Evolutionary conservation across 2,797 vertebrate species (phyloP), one percentile per base, ranked within the genome.

Genomic region (Melanotaenia parkinsoni): DNA sequence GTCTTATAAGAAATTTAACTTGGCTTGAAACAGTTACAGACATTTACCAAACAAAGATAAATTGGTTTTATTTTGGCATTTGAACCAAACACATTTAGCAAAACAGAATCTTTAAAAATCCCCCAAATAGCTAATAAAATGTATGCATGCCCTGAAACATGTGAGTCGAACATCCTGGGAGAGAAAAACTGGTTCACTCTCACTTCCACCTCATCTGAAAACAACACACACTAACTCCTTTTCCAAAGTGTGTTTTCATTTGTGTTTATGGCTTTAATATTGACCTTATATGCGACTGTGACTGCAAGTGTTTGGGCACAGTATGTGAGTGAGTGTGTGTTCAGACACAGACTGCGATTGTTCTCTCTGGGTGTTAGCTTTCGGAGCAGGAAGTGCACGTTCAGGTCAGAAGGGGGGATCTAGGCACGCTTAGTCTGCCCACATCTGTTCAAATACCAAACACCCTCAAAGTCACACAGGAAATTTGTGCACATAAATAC

Each of bases 401-500:
- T 86, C 62, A 54, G 94, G 93, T 94, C 93, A 93, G 75, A 54
- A 77, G 5, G 84, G 88, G 91, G 90, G 82, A 80, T 83, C 88
- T 64, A 83, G 87, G 86, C 92, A 86, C 72, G 47, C 78, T 89
- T 90, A 85, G 87, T 88, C 89, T 93, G 84, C 84, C 90, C 87
- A 93, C 95, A 95, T 95, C 94, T 95, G 94, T 94, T 94, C 90
- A 93, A 94, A 93, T 94, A 93, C 83, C 92, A 90, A 79, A 89
- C 91, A 88, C 87, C 87, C 91, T 92, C 86, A 82, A 90, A 90
- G 87, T 90, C 87, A 83, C 87, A 86, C 85, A 91, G 91, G 88
- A 93, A 91, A 77, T 57, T 45, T 81, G 84, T 76, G 72, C 58
- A 62, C 35, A 58, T 75, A 18, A 45, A 70, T 63, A 60, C 6